A percentile compares a stretch with the other conserved stretches of the same genome.
Evolutionary conservation across 2,888 invertebrate species (phyloP).

Genomic region (Zhuqinia jingwanae): DNA sequence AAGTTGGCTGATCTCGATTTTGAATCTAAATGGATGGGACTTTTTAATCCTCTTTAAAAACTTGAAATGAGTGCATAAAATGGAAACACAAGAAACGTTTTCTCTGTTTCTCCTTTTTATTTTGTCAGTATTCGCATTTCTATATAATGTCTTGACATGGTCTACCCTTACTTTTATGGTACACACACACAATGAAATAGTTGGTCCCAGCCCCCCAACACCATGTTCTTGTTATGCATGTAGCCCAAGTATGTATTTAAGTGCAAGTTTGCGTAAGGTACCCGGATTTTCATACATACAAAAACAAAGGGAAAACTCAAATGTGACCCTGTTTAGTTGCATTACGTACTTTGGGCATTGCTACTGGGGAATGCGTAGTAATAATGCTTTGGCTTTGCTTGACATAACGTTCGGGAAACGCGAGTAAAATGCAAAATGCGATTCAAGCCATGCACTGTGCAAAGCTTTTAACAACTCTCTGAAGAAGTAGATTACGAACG

Average conservation of each 20-base stretch:
- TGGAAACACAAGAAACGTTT: constrained; percentile 40
- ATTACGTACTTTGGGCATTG: no score
- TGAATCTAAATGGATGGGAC: neutral
- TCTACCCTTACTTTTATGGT: neutral
- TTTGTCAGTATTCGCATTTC: neutral
- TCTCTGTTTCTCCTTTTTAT: constrained; percentile 40
- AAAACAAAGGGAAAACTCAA: no score
- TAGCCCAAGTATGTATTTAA: no score
- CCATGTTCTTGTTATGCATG: no score
- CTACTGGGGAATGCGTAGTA: no score
- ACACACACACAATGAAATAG: constrained; percentile 19
- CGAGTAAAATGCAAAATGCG: neutral
- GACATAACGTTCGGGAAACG: no score
- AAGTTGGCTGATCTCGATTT: constrained; percentile 28
- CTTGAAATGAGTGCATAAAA: constrained; percentile 1
- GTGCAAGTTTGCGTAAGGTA: neutral
- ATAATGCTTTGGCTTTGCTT: no score
- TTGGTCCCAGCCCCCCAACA: no score
- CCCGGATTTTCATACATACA: no score
- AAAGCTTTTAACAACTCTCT: constrained; percentile 47
- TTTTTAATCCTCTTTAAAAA: neutral
- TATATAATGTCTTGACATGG: neutral
- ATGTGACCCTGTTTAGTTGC: no score
- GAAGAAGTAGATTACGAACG: constrained; percentile 20
- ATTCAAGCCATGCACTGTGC: constrained; percentile 7